Evolutionary conservation across 2,113 vertebrate species (phyloP).

Genomic region (Heliornis fulica): DNA sequence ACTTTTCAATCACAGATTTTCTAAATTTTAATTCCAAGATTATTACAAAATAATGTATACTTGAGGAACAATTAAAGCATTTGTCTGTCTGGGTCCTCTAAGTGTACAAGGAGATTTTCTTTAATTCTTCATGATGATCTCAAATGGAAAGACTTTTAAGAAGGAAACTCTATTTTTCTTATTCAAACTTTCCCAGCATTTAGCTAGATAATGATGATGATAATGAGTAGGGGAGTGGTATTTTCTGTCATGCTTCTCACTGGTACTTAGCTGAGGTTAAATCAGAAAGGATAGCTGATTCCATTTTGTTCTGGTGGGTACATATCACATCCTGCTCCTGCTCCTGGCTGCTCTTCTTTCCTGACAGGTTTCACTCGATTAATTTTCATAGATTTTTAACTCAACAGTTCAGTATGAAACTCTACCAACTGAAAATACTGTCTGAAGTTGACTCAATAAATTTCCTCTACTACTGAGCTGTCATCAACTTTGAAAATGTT

Average conservation of each 20-base stretch:
- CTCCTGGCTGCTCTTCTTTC: not conserved
- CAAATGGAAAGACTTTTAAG: not conserved
- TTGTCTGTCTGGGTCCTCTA: not conserved
- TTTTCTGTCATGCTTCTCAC: not conserved
- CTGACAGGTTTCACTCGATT: not conserved
- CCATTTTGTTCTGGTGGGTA: not conserved
- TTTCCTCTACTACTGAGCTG: not conserved
- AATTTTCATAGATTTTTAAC: constrained; percentile 12
- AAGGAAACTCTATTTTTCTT: not conserved
- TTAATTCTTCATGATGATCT: not conserved
- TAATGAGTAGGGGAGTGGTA: too few relatives aligned
- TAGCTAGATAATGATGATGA: not conserved
- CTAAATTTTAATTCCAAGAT: not conserved
- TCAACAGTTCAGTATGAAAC: not conserved
- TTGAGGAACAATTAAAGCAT: not conserved
- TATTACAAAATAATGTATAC: not conserved
- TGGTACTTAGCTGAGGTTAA: not conserved
- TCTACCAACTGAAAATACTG: not conserved
- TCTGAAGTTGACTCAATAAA: constrained; percentile 8
- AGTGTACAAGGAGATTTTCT: not conserved
- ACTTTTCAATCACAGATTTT: not conserved
- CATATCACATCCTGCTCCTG: not conserved
- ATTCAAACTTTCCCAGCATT: not conserved
- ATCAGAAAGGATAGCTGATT: not conserved
- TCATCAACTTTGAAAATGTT: constrained; percentile 2